Evolutionary conservation across 2,113 vertebrate genomes (phyloP), one percentile per base, ranked within the genome.

Genomic region (Zingel zingel): DNA sequence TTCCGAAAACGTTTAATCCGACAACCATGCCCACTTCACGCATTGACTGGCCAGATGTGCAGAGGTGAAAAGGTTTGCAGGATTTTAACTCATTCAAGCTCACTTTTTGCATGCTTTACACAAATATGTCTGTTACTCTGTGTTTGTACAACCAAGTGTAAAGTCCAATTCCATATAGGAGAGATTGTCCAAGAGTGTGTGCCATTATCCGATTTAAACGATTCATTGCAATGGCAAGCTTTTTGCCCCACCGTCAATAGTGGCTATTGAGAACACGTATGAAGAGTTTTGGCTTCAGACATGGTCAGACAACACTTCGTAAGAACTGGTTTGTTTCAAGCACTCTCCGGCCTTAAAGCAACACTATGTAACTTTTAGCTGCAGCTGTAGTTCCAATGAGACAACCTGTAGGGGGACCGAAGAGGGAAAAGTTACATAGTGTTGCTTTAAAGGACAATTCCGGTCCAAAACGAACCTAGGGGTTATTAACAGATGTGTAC

Each of bases 291-390:
- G 63, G 13, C 9, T 39, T 54, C 36, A 56, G 25, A 66, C 23
- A 13, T 2, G 23, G 27, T 50, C 10, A 1, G 30, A 56, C 25
- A 27, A 66, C 39, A 47, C 30, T 63, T 78, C 11, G 23, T 13
- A 74, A 13, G 2, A 58, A 57, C 48, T 36, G 19, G 43, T 62
- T 70, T 0, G 23, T 74, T 77, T 70, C 57, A 57, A 63, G 59
- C 16, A 57, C 8, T 21, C 33, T 18, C 2, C 0, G 3, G n/a
- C 58, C 23, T 21, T n/a, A 27, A 27, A 27, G 27, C 27, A 27
- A 27, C 27, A 27, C 27, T 27, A 27, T 27, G 27, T 27, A 27
- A 27, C 27, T 27, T 27, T 27, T 27, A 27, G 27, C 27, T 27
- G 27, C 27, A 27, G 27, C 27, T 27, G 27, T 27, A 27, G 2